These are phyloP conservation scores for Hemicentrotus pulcherrimus DNA, from an alignment of 35 echinoderm and acorn worm genomes.

Conservation along the genomic window DNA sequence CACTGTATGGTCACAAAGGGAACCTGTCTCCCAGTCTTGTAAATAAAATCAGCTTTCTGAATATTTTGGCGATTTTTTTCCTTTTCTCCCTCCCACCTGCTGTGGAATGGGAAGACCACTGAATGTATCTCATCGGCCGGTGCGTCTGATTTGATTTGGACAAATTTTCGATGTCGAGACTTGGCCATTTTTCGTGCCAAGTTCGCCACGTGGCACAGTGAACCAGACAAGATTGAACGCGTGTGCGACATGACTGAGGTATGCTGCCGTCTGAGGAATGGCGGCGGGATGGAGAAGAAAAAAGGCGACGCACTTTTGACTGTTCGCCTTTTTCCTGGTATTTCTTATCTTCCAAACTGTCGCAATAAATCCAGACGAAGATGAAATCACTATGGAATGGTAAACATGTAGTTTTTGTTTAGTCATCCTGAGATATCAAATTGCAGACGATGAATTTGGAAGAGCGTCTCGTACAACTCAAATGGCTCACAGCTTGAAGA, in stretches of 20 bases:
- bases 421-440: background rate
- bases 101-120: background rate
- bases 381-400: background rate
- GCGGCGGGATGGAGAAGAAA: background rate
- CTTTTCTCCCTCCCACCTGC: background rate
- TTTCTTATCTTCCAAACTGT: background rate
- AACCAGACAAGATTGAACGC: background rate
- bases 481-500: too few species aligned
- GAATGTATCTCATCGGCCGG: background rate
- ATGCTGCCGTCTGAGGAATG: background rate
- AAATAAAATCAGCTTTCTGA: background rate
- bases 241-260: background rate
- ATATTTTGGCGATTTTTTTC: background rate
- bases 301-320: too few species aligned
- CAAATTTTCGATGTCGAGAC: background rate
- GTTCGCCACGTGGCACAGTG: conserved; percentile 17
- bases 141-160: conserved; percentile 1
- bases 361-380: background rate
- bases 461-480: background rate
- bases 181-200: background rate
- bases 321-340: too few species aligned
- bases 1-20: background rate
- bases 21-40: background rate
- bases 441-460: background rate
- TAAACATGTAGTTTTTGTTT: background rate